Percentiles rank a stretch among this genome's conserved stretches.
These are phyloP conservation scores for Spilarctia lutea DNA, from an alignment of 2,888 invertebrate genomes.

Conservation along the genomic window DNA sequence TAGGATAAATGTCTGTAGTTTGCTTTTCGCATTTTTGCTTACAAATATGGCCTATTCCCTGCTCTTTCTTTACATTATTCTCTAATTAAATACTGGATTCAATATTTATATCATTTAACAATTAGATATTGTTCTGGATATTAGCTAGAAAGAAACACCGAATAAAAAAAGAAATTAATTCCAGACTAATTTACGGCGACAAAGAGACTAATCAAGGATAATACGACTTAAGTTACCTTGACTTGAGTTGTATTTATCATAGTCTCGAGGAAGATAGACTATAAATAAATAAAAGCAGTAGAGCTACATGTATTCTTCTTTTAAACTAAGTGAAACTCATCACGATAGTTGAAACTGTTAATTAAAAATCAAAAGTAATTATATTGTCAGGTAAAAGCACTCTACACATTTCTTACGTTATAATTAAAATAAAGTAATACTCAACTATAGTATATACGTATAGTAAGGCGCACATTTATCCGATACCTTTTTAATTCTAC, in stretches of 20 bases:
- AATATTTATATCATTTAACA: too few species aligned
- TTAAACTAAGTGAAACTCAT: neutral
- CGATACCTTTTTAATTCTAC: too few species aligned
- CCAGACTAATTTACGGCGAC: too few species aligned
- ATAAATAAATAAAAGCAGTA: neutral
- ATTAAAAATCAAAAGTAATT: neutral
- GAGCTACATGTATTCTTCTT: neutral
- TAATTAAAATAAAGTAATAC: neutral
- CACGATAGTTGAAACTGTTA: neutral
- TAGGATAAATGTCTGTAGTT: too few species aligned
- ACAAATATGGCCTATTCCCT: neutral
- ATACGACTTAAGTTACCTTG: too few species aligned
- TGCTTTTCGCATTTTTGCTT: neutral
- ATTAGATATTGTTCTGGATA: too few species aligned
- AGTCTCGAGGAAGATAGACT: neutral
- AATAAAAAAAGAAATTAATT: too few species aligned
- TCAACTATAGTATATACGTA: neutral
- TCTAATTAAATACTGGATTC: too few species aligned
- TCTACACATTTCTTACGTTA: neutral
- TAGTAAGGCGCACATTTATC: neutral
- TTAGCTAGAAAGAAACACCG: neutral
- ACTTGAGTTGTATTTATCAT: too few species aligned
- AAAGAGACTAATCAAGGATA: too few species aligned
- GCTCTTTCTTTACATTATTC: too few species aligned
- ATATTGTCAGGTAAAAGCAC: neutral